Conservation (phyloP, 2,113 vertebrate genomes). For the Mesoclemmys tuberculata region DNA sequence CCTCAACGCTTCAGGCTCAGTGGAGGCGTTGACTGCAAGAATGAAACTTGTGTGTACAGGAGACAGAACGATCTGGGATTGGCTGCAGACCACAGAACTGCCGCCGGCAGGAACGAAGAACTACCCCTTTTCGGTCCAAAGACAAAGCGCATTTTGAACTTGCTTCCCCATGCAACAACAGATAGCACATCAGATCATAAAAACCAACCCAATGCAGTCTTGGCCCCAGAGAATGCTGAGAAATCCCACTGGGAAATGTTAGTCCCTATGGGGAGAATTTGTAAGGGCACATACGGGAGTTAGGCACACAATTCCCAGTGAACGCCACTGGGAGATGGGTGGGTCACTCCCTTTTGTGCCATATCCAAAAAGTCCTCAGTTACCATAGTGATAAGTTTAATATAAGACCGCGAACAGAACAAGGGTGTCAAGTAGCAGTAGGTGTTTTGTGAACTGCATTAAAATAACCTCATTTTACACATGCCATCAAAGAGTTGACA, state of each 20-base stretch:
- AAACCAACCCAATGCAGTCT: background rate
- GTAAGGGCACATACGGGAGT: background rate
- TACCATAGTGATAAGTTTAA: background rate
- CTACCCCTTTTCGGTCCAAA: background rate
- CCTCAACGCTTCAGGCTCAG: background rate
- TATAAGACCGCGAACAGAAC: background rate
- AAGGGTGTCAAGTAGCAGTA: background rate
- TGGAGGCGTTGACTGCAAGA: background rate
- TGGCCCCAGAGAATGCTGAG: accelerated
- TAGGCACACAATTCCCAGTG: background rate
- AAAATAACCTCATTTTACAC: background rate
- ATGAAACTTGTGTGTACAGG: background rate
- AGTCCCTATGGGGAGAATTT: background rate
- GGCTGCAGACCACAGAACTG: background rate
- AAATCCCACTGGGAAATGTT: background rate
- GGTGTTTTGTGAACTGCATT: background rate
- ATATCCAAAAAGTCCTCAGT: background rate
- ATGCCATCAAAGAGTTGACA: background rate
- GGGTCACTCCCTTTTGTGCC: background rate
- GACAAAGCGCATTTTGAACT: background rate
- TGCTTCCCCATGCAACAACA: background rate
- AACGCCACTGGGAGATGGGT: background rate
- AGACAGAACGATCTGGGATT: background rate
- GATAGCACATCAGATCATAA: accelerated
- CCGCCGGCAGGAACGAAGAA: background rate